Percentiles rank a stretch among this genome's conserved stretches.
Conservation (phyloP, 2,797 vertebrate genomes). For the Urocyon cinereoargenteus region DNA sequence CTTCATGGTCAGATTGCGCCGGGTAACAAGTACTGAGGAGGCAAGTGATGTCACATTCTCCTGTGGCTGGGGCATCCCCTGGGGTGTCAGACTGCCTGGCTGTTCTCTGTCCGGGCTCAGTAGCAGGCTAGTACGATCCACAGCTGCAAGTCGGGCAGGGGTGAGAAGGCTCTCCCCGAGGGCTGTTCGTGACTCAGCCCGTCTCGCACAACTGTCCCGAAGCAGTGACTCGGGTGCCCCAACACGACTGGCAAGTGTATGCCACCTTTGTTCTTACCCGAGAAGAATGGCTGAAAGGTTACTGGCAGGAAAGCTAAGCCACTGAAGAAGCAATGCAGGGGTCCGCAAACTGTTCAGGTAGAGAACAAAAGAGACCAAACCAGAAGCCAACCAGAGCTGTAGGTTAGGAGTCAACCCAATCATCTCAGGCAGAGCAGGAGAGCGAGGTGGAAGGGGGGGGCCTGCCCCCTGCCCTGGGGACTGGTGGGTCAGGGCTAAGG, state of each 20-base stretch:
- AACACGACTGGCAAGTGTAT: rapidly evolving
- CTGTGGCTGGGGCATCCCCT: background rate
- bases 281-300: background rate
- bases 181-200: rapidly evolving
- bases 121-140: background rate
- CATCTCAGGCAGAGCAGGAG: background rate
- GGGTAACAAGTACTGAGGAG: background rate
- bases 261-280: background rate
- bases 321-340: background rate
- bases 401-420: background rate
- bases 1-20: background rate
- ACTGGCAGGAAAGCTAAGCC: background rate
- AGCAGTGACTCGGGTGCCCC: background rate
- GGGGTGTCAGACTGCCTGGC: background rate
- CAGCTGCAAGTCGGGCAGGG: rapidly evolving
- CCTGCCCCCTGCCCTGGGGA: rapidly evolving
- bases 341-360: background rate
- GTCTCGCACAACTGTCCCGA: background rate
- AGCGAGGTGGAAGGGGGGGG: background rate
- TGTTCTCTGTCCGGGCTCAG: background rate
- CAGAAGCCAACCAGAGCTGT: background rate
- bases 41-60: background rate
- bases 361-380: background rate
- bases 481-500: background rate
- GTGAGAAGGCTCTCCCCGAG: background rate